Conservation (phyloP, 2,888 invertebrate genomes). For the Eilema caniola region DNA sequence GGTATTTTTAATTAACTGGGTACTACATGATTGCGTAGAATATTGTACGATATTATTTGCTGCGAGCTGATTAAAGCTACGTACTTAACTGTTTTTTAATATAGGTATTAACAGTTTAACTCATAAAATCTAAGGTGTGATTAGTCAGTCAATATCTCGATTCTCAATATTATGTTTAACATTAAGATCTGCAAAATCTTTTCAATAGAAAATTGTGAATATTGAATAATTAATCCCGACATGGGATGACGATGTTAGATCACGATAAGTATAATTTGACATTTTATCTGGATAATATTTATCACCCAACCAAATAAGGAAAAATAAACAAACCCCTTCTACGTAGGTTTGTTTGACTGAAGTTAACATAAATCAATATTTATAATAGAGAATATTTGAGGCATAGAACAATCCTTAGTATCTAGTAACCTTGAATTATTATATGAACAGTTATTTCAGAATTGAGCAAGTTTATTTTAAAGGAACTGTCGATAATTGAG, state of each 20-base stretch:
- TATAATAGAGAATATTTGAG: background rate
- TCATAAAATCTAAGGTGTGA: too few species aligned
- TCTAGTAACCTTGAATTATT: background rate
- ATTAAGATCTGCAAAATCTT: too few species aligned
- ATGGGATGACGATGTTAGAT: too few species aligned
- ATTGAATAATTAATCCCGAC: too few species aligned
- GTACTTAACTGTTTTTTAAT: background rate
- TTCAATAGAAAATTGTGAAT: too few species aligned
- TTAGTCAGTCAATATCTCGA: too few species aligned
- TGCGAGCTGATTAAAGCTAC: background rate
- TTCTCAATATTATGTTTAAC: too few species aligned
- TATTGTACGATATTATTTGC: conserved; percentile 30
- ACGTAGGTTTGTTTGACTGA: background rate
- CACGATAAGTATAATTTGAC: too few species aligned
- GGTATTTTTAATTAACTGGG: conserved; percentile 67
- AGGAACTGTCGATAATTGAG: background rate
- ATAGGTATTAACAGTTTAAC: too few species aligned
- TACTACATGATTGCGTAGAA: conserved; percentile 33
- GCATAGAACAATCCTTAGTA: background rate
- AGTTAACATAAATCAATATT: background rate
- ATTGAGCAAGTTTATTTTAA: background rate
- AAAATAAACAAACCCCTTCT: background rate
- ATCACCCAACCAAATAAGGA: background rate
- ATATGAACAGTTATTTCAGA: background rate
- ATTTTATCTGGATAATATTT: too few species aligned